A percentile compares a stretch with the other conserved stretches of the same genome.
phyloP scores from a whole-genome alignment of 1,140 invertebrate genomes.

The Aethina tumida region DNA sequence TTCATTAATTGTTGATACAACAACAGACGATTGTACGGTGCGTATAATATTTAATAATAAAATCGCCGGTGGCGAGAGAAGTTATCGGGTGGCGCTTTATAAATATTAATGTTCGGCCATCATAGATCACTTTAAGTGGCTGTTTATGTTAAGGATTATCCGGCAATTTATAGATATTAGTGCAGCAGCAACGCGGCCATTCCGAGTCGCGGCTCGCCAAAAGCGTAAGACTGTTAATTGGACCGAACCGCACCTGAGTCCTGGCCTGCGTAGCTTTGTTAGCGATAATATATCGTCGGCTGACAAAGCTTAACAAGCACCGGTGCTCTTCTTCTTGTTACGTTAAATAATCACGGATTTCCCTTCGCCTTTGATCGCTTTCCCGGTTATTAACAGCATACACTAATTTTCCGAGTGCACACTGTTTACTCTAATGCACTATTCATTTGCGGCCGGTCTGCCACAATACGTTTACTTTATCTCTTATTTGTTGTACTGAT shows the following conservation, averaged over 20 bases:
- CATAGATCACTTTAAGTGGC: constrained; percentile 32
- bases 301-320: too few relatives aligned
- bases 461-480: too few relatives aligned
- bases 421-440: too few relatives aligned
- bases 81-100: constrained; percentile 16
- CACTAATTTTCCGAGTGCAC: too few relatives aligned
- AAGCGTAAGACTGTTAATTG: constrained; percentile 30
- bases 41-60: constrained; percentile 11
- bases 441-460: too few relatives aligned
- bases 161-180: constrained; percentile 35
- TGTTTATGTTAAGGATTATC: constrained; percentile 35
- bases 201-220: constrained; percentile 7
- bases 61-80: constrained; percentile 3
- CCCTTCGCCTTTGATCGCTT: too few relatives aligned
- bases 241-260: constrained; percentile 26
- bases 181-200: constrained; percentile 16
- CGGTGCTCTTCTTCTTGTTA: too few relatives aligned
- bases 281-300: constrained; percentile 10
- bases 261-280: constrained; percentile 14
- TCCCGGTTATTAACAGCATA: too few relatives aligned
- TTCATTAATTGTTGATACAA: too few relatives aligned
- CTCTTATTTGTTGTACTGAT: too few relatives aligned
- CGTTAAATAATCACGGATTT: too few relatives aligned
- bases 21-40: too few relatives aligned
- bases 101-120: constrained; percentile 27